A percentile compares a stretch with the other conserved stretches of the same genome.
These are phyloP conservation scores for Campylomormyrus numenius DNA, from an alignment of 2,113 vertebrate species.

Conservation along the genomic window DNA sequence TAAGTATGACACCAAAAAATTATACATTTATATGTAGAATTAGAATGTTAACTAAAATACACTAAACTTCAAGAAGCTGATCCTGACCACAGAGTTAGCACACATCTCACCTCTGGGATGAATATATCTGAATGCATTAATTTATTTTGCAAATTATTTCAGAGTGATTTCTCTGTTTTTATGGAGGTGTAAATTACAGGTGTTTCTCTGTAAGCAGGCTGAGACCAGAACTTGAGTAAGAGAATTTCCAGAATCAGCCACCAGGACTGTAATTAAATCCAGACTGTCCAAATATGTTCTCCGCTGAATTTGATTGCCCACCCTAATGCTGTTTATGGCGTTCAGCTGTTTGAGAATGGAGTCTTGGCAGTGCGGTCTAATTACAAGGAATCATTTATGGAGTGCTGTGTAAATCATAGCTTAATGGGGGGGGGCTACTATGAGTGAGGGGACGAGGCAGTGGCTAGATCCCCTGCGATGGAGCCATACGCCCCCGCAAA, in stretches of 20 bases:
- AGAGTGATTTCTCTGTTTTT: not conserved
- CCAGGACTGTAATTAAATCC: not conserved
- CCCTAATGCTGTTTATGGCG: not conserved
- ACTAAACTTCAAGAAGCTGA: not conserved
- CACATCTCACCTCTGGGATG: not conserved
- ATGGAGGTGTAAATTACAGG: not conserved
- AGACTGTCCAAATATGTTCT: not conserved
- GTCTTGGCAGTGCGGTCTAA: not conserved
- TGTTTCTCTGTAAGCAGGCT: not conserved
- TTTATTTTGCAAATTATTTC: not conserved
- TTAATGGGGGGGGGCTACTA: not conserved
- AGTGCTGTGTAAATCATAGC: not conserved
- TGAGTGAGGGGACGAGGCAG: not conserved
- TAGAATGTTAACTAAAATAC: not conserved
- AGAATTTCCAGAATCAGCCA: not conserved
- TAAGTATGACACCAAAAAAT: not conserved
- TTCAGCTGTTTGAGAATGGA: not conserved
- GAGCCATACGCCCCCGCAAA: not conserved
- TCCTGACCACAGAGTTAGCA: not conserved
- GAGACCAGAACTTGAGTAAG: not conserved
- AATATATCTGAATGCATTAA: not conserved
- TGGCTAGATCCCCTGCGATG: not conserved
- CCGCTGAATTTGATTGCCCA: not conserved
- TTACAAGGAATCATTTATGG: slow-evolving; percentile 6
- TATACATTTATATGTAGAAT: not conserved